Evolutionary conservation across 2,888 invertebrate species (phyloP).

Genomic region (Drepanosiphum platanoidis): DNA sequence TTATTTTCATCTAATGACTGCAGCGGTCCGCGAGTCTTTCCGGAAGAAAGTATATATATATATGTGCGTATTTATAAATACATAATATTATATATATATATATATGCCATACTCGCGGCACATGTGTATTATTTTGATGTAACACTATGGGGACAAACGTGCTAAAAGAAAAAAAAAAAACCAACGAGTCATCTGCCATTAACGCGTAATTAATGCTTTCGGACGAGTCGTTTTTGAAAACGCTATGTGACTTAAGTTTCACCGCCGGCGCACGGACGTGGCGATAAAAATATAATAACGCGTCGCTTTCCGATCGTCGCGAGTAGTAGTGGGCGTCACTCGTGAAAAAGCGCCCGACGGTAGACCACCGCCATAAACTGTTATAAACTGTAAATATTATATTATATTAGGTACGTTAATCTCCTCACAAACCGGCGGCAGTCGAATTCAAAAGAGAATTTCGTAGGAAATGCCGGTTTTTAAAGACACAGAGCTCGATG

Average conservation of each 20-base stretch:
- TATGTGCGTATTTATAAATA: background rate
- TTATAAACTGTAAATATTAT: no score
- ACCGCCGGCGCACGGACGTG: background rate
- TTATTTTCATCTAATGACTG: conserved; percentile 54
- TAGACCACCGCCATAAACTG: no score
- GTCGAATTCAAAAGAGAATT: no score
- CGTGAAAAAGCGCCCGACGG: no score
- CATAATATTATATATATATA: no score
- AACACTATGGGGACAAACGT: conserved; percentile 1
- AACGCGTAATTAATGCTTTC: conserved; percentile 14
- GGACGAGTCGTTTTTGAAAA: conserved; percentile 20
- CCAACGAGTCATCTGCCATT: conserved; percentile 21
- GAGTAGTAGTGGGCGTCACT: no score
- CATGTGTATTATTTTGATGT: conserved; percentile 25
- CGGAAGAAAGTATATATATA: conserved; percentile 51
- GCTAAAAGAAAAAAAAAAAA: conserved; percentile 6
- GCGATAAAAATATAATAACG: background rate
- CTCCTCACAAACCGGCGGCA: no score
- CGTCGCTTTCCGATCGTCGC: background rate
- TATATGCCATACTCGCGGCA: background rate
- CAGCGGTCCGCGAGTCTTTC: conserved; percentile 42
- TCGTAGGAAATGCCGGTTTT: no score
- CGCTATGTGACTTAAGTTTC: background rate
- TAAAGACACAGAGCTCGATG: no score
- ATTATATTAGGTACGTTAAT: no score